phyloP scores from a whole-genome alignment of 2,797 vertebrate genomes.

The Danio albolineatus region DNA sequence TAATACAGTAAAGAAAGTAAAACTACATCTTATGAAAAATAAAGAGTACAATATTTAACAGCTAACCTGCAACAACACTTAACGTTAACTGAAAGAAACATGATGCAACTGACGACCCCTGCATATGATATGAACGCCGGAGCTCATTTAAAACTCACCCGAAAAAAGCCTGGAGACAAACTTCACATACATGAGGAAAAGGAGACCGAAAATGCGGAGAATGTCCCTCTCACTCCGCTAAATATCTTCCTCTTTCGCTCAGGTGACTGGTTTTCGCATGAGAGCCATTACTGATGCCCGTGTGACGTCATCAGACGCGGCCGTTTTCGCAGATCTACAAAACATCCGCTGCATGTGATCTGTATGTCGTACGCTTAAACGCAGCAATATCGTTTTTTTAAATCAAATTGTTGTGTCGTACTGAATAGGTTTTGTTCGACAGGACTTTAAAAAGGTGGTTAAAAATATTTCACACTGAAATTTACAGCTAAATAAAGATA shows the following conservation, averaged over 20 bases:
- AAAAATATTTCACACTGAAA: not conserved
- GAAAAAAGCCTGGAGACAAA: constrained; percentile 73
- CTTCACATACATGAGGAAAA: constrained; percentile 72
- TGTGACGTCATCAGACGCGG: constrained; percentile 72
- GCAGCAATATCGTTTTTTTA: not conserved
- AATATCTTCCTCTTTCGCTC: constrained; percentile 54
- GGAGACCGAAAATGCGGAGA: constrained; percentile 36
- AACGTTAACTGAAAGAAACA: not conserved
- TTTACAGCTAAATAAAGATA: not conserved
- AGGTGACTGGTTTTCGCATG: constrained; percentile 47
- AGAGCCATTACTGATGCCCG: constrained; percentile 65
- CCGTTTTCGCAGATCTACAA: constrained; percentile 29
- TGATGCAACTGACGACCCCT: not conserved
- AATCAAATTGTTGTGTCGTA: not conserved
- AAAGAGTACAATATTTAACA: not conserved
- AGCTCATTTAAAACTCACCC: constrained; percentile 73
- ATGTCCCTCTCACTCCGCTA: constrained; percentile 31
- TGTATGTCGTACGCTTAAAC: not conserved
- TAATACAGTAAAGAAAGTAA: not conserved
- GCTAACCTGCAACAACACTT: not conserved
- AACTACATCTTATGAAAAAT: too few relatives aligned
- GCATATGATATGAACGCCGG: not conserved
- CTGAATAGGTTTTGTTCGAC: not conserved
- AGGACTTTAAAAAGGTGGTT: not conserved
- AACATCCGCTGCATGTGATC: not conserved